These are phyloP conservation scores for Nowickia ferox DNA, from an alignment of 2,888 invertebrate genomes.

Conservation along the genomic window DNA sequence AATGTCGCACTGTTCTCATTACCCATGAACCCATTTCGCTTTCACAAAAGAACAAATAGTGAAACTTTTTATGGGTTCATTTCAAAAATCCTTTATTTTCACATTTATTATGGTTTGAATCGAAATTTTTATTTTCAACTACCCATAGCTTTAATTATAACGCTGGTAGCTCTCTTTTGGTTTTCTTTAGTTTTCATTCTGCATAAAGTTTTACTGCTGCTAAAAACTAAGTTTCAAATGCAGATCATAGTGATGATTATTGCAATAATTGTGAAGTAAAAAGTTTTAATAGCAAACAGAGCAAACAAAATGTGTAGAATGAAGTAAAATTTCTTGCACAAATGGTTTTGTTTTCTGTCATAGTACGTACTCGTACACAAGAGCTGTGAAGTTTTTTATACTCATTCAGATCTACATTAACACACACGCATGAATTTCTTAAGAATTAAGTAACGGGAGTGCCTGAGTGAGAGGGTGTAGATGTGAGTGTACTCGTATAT, in stretches of 20 bases:
- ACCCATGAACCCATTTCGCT: too few relatives aligned
- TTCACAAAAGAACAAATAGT: not conserved
- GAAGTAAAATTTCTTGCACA: constrained; percentile 22
- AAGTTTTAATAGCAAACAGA: not conserved
- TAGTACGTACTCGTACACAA: not conserved
- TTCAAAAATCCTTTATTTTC: not conserved
- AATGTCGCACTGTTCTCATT: too few relatives aligned
- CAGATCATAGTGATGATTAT: constrained; percentile 48
- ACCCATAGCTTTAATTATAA: not conserved
- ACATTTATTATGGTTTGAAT: not conserved
- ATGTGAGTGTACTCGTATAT: constrained; percentile 2
- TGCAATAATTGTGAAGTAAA: constrained; percentile 26
- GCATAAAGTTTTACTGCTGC: constrained; percentile 29
- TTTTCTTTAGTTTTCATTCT: not conserved
- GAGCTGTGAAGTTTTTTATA: not conserved
- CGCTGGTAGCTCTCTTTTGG: constrained; percentile 4
- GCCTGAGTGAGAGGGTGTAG: not conserved
- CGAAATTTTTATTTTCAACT: not conserved
- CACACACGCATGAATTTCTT: not conserved
- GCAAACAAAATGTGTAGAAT: not conserved
- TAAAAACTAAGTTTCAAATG: constrained; percentile 26
- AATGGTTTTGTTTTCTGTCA: constrained; percentile 12
- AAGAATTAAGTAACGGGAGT: constrained; percentile 18
- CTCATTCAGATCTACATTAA: not conserved
- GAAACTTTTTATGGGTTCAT: not conserved